Evolutionary conservation across 2,113 vertebrate genomes (phyloP).

Genomic region (Microtus oregoni): DNA sequence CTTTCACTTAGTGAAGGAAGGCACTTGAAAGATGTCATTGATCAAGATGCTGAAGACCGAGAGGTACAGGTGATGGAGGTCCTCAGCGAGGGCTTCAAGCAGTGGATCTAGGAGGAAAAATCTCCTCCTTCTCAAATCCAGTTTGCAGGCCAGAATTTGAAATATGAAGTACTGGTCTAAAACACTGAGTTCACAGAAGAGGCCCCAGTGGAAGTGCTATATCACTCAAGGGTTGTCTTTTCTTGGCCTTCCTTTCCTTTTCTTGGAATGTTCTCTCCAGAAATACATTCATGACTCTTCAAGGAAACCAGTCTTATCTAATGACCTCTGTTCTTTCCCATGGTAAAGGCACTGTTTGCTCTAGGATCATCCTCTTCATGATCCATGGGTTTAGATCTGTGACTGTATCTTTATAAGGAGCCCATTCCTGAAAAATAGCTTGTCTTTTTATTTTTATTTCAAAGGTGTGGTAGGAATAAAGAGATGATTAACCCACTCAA

Average conservation of each 20-base stretch:
- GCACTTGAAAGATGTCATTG: neutral
- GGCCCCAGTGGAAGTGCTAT: neutral
- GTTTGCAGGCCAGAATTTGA: neutral
- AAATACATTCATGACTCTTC: neutral
- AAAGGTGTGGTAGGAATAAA: slow-evolving; percentile 10
- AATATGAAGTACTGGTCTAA: neutral
- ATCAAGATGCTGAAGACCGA: neutral
- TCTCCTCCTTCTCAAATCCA: neutral
- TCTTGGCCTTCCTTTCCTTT: neutral
- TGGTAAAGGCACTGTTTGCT: neutral
- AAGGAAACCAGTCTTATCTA: neutral
- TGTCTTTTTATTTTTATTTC: neutral
- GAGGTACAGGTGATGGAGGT: neutral
- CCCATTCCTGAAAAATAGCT: neutral
- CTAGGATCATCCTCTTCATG: neutral
- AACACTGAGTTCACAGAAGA: neutral
- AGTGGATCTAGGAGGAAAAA: neutral
- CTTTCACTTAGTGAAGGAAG: neutral
- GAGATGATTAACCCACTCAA: neutral
- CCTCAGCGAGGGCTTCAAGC: neutral
- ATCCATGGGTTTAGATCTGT: neutral
- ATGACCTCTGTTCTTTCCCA: neutral
- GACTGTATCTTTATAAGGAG: neutral
- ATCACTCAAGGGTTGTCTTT: neutral
- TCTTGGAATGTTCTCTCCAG: neutral